phyloP scores from a whole-genome alignment of 1,140 invertebrate genomes.

The Argopecten irradians region DNA sequence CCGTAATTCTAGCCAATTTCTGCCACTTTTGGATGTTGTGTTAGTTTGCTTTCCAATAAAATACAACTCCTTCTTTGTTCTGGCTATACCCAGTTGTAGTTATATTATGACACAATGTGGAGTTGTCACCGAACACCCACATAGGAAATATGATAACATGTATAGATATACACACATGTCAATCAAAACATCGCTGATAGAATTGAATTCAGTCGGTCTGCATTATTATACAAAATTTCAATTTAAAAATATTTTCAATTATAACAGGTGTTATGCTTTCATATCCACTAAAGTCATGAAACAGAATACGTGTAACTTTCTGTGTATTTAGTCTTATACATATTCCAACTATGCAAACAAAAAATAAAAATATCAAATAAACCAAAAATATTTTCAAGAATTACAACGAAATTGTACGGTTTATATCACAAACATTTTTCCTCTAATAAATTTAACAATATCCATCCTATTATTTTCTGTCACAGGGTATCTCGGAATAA shows the following conservation, averaged over 20 bases:
- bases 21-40: constrained; percentile 21
- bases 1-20: constrained; percentile 15
- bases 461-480: no score
- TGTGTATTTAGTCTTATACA: background rate
- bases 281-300: background rate
- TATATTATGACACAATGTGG: constrained; percentile 6
- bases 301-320: background rate
- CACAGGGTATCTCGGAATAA: no score
- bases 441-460: no score
- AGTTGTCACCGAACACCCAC: background rate
- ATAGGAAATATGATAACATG: background rate
- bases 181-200: background rate
- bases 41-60: constrained; percentile 7
- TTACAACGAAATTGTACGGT: no score
- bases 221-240: background rate
- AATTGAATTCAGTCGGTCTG: background rate
- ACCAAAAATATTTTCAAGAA: no score
- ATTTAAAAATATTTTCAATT: background rate
- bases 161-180: background rate
- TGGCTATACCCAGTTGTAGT: background rate
- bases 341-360: no score
- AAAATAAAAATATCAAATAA: no score
- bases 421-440: no score
- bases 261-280: background rate
- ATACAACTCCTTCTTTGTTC: constrained; percentile 9